phyloP scores from a whole-genome alignment of 2,888 invertebrate species.

The Nebria brevicollis region DNA sequence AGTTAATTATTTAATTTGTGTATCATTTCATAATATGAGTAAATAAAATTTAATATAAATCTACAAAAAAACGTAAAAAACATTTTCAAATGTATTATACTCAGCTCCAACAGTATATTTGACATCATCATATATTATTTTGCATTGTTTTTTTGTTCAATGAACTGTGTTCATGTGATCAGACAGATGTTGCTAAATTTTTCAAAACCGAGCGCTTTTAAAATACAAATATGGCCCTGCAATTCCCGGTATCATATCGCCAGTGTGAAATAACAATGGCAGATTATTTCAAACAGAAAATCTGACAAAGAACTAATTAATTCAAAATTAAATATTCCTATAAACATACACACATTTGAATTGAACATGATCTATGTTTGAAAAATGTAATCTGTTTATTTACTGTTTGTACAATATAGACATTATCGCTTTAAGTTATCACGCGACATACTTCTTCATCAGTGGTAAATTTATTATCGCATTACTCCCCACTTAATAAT shows the following conservation, averaged over 20 bases:
- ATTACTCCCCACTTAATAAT: slow-evolving; percentile 2
- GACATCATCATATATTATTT: too few species aligned
- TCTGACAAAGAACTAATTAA: too few species aligned
- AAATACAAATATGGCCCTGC: background rate
- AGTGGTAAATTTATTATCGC: background rate
- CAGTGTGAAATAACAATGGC: background rate
- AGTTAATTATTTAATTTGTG: too few species aligned
- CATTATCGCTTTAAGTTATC: background rate
- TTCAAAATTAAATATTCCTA: too few species aligned
- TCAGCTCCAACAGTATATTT: too few species aligned
- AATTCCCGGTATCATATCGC: background rate
- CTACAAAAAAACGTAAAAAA: too few species aligned
- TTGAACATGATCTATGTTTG: too few species aligned
- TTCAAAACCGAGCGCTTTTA: background rate
- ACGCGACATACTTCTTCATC: background rate
- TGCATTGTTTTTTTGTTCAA: background rate
- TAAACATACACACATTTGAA: too few species aligned
- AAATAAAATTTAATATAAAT: too few species aligned
- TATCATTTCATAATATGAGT: too few species aligned
- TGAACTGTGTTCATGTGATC: background rate
- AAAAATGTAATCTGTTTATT: background rate
- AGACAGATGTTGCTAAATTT: background rate
- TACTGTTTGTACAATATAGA: background rate
- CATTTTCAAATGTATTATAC: too few species aligned
- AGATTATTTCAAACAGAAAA: background rate